phyloP scores from a whole-genome alignment of 2,113 vertebrate species.

The Laticauda colubrina region DNA sequence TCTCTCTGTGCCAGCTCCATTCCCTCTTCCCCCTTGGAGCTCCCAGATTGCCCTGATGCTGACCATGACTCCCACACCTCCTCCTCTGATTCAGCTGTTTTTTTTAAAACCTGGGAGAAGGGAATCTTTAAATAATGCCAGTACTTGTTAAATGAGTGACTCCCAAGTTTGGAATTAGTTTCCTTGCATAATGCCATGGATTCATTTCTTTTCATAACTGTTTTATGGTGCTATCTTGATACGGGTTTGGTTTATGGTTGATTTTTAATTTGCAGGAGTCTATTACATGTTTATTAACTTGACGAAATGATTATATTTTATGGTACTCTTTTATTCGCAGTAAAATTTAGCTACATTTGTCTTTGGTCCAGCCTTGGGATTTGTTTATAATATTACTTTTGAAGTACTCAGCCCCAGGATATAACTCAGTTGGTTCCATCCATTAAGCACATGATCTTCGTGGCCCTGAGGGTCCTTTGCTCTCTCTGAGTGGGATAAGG shows the following conservation, averaged over 20 bases:
- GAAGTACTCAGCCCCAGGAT: background rate
- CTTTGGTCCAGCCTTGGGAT: background rate
- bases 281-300: background rate
- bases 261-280: background rate
- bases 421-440: background rate
- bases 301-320: background rate
- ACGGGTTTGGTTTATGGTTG: background rate
- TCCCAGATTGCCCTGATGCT: too few species aligned
- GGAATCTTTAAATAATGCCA: background rate
- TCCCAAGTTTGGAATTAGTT: background rate
- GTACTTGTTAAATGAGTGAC: background rate
- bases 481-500: background rate
- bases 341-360: background rate
- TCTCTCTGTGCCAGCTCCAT: too few species aligned
- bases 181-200: background rate
- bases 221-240: background rate
- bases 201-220: background rate
- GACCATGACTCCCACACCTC: too few species aligned
- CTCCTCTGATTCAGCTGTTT: too few species aligned
- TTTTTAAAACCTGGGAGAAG: background rate
- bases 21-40: too few species aligned
- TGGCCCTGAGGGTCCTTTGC: background rate
- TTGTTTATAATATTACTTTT: background rate
- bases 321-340: background rate
- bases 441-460: slow-evolving; percentile 3